These are phyloP conservation scores for Pterobdella sp. DNA, from an alignment of 2,888 invertebrate genomes.

Conservation along the genomic window DNA sequence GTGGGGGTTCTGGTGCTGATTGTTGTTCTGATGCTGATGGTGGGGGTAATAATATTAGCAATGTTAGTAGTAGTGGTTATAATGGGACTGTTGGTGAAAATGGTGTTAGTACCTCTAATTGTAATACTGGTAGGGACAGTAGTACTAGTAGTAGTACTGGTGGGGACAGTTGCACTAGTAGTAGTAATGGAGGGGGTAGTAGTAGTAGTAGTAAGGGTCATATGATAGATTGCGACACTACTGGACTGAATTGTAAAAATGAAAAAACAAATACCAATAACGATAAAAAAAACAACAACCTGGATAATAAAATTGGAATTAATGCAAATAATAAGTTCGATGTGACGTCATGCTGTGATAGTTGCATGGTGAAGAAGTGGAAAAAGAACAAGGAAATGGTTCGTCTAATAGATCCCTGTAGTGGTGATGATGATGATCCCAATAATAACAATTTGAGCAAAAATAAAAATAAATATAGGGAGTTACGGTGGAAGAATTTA, in stretches of 20 bases:
- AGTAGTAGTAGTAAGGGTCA: too few relatives aligned
- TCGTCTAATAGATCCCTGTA: slow-evolving; percentile 1
- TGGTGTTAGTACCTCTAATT: neutral
- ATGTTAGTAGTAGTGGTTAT: neutral
- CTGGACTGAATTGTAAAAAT: too few relatives aligned
- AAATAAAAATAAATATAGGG: slow-evolving; percentile 15
- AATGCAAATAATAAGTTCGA: neutral
- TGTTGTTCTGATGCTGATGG: neutral
- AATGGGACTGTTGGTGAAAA: neutral
- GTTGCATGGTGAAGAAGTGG: neutral
- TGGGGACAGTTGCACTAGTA: neutral
- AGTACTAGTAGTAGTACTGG: neutral
- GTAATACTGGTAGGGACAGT: neutral
- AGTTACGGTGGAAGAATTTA: slow-evolving; percentile 40
- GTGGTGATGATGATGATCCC: slow-evolving; percentile 5
- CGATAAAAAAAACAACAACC: neutral
- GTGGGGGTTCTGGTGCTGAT: neutral
- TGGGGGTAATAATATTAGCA: neutral
- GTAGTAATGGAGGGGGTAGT: neutral
- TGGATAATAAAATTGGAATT: too few relatives aligned
- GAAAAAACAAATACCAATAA: neutral
- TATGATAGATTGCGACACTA: too few relatives aligned
- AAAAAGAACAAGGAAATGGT: neutral
- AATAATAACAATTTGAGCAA: neutral
- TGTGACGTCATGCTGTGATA: neutral